These are phyloP conservation scores for Papilio dardanus DNA, from an alignment of 1,140 invertebrate genomes.

Conservation along the genomic window DNA sequence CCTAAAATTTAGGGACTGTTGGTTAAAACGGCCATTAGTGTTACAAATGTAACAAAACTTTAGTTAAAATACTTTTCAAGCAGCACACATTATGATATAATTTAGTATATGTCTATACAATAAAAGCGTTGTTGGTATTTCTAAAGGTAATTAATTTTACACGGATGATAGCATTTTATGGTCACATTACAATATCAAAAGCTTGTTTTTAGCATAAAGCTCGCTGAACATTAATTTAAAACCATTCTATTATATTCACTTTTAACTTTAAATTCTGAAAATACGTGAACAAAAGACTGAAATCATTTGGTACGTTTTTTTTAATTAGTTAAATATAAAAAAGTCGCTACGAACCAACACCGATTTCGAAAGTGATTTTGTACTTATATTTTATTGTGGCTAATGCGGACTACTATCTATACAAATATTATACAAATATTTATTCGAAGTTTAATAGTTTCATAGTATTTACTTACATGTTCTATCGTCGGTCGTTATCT, in stretches of 20 bases:
- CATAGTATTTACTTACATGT: no score
- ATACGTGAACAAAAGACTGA: background rate
- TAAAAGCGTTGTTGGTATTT: background rate
- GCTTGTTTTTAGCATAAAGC: background rate
- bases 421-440: no score
- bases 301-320: slow-evolving; percentile 12
- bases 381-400: no score
- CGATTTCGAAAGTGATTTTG: no score
- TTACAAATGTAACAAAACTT: no score
- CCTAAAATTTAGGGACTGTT: no score
- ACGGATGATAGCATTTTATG: background rate
- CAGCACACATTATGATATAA: background rate
- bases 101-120: background rate
- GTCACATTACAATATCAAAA: background rate
- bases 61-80: background rate
- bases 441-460: no score
- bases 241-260: background rate
- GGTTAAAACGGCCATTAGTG: no score
- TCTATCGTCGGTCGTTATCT: no score
- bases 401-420: no score
- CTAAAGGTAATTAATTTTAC: background rate
- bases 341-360: no score
- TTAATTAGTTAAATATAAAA: background rate
- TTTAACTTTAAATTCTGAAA: background rate
- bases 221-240: background rate